Conservation (phyloP, 2,888 invertebrate species). For the Tenthredo notha region DNA sequence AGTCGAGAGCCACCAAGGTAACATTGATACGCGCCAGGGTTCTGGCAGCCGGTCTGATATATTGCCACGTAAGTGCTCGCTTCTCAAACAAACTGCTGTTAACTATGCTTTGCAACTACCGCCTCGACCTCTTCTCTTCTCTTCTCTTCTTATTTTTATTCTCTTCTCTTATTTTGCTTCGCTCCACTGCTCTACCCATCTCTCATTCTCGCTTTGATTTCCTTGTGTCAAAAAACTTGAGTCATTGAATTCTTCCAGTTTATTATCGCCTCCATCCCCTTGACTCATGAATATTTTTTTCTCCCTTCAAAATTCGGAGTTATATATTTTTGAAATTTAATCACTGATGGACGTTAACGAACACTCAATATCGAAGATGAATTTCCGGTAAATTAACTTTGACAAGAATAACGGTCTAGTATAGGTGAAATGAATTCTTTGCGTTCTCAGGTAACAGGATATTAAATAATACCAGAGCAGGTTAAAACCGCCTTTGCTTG, state of each 20-base stretch:
- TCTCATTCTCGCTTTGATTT: constrained; percentile 18
- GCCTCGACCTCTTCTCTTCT: constrained; percentile 41
- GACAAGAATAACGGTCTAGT: neutral
- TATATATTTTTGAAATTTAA: neutral
- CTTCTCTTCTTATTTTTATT: constrained; percentile 22
- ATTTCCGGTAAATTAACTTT: neutral
- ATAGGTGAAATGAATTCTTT: constrained; percentile 21
- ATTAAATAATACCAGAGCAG: constrained; percentile 32
- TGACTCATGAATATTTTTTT: neutral
- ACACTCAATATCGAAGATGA: neutral
- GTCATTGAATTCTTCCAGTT: constrained; percentile 39
- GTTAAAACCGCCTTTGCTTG: constrained; percentile 16
- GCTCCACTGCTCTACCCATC: constrained; percentile 18
- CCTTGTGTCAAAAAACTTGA: constrained; percentile 21
- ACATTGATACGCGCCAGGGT: constrained; percentile 52
- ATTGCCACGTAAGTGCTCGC: constrained; percentile 55
- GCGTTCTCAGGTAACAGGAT: constrained; percentile 24
- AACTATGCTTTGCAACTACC: constrained; percentile 53
- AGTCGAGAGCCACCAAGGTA: constrained; percentile 47
- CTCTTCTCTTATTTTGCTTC: neutral
- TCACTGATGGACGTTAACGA: neutral
- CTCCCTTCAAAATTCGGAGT: neutral
- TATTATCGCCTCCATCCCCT: constrained; percentile 21
- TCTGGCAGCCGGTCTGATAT: constrained; percentile 55
- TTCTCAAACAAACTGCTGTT: constrained; percentile 55